phyloP scores from a whole-genome alignment of 2,797 vertebrate species.

The Rhinella marina region DNA sequence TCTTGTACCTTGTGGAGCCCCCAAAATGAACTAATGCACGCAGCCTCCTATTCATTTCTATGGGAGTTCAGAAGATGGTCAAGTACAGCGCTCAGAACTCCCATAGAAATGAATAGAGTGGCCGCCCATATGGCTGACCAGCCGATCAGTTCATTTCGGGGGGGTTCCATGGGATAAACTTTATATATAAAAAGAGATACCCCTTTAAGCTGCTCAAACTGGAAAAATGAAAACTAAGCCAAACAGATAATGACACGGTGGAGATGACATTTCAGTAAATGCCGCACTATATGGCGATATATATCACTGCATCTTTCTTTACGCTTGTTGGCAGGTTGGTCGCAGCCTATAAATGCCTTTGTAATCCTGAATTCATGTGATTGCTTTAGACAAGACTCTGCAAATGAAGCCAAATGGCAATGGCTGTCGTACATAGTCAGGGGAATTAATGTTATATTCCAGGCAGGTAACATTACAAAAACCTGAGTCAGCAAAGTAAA shows the following conservation, averaged over 20 bases:
- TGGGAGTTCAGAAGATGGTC: no score
- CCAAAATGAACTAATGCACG: no score
- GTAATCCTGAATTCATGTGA: slow-evolving; percentile 10
- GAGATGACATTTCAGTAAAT: slow-evolving; percentile 44
- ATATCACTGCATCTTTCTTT: slow-evolving; percentile 3
- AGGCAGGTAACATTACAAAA: neutral
- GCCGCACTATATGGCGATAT: slow-evolving; percentile 20
- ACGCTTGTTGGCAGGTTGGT: slow-evolving; percentile 29
- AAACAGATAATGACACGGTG: slow-evolving; percentile 8
- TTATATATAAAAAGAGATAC: no score
- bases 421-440: neutral
- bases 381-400: slow-evolving; percentile 28
- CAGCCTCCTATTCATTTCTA: no score
- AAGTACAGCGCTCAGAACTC: no score
- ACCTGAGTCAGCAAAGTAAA: slow-evolving; percentile 10
- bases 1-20: no score
- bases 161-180: no score
- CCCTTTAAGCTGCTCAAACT: neutral
- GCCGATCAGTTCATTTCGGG: no score
- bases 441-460: slow-evolving; percentile 21
- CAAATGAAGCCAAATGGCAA: slow-evolving; percentile 32
- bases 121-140: no score
- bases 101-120: no score
- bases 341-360: slow-evolving; percentile 27
- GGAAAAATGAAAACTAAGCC: neutral